Evolutionary conservation across 2,888 invertebrate genomes (phyloP).

Genomic region (Apodemia duryi): DNA sequence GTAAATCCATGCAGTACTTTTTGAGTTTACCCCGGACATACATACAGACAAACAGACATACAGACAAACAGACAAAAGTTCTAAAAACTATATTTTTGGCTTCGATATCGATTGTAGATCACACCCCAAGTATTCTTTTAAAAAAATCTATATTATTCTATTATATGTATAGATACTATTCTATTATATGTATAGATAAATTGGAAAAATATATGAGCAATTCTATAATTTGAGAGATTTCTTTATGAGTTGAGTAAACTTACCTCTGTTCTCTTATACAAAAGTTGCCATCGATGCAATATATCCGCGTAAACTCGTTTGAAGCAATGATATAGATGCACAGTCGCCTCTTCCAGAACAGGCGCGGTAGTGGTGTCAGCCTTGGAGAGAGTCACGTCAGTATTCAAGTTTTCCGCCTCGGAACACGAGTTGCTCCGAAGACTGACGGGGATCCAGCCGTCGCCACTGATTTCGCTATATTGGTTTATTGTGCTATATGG

Average conservation of each 20-base stretch:
- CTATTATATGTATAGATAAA: too few relatives aligned
- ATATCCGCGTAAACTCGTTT: constrained; percentile 94
- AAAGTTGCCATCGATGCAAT: constrained; percentile 89
- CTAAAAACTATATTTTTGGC: too few relatives aligned
- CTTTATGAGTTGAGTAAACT: constrained; percentile 21
- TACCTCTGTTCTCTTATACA: constrained; percentile 89
- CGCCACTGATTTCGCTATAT: constrained; percentile 84
- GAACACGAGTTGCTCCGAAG: constrained; percentile 93
- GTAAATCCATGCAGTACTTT: too few relatives aligned
- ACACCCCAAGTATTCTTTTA: too few relatives aligned
- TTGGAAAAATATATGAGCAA: too few relatives aligned
- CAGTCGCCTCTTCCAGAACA: constrained; percentile 64
- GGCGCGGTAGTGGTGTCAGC: constrained; percentile 57
- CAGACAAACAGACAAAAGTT: too few relatives aligned
- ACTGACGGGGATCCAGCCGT: constrained; percentile 86
- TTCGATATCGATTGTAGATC: too few relatives aligned
- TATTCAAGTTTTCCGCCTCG: constrained; percentile 86
- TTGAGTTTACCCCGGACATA: too few relatives aligned
- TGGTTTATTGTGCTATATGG: constrained; percentile 94
- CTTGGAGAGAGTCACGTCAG: constrained; percentile 57
- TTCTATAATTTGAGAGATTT: not conserved
- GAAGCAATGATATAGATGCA: constrained; percentile 87
- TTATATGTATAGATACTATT: too few relatives aligned
- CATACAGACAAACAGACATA: too few relatives aligned
- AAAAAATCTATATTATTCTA: too few relatives aligned